Percentiles rank a stretch among this genome's conserved stretches.
Evolutionary conservation across 2,113 vertebrate species (phyloP).

Genomic region (Oncorhynchus clarkii): DNA sequence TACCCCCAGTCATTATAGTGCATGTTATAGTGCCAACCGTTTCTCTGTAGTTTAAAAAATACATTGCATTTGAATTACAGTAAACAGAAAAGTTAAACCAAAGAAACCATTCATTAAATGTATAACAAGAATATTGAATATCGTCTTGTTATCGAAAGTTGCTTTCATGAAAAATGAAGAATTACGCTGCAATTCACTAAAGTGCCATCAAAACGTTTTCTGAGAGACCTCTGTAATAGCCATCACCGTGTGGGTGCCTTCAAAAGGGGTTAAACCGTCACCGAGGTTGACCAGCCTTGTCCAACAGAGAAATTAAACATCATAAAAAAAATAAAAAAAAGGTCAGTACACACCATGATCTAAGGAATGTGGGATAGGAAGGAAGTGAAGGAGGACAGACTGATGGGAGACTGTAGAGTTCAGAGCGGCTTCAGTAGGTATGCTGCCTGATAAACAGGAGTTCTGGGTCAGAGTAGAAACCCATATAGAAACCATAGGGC

Average conservation of each 20-base stretch:
- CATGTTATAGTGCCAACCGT: not conserved
- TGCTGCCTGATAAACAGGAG: slow-evolving; percentile 4
- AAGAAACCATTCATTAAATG: not conserved
- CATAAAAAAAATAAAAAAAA: not conserved
- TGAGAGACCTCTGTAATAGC: not conserved
- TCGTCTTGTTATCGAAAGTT: not conserved
- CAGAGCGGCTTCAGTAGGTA: not conserved
- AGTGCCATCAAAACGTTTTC: not conserved
- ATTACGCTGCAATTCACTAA: slow-evolving; percentile 5
- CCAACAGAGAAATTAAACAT: not conserved
- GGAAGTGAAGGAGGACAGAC: not conserved
- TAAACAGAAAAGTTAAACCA: not conserved
- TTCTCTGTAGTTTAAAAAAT: not conserved
- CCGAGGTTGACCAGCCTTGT: not conserved
- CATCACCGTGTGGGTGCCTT: not conserved
- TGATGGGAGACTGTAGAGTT: not conserved
- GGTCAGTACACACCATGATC: not conserved
- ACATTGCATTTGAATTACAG: not conserved
- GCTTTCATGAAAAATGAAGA: not conserved
- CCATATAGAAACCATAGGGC: not conserved
- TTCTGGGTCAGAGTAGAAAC: not conserved
- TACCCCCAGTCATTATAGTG: not conserved
- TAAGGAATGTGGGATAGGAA: not conserved
- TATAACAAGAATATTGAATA: not conserved
- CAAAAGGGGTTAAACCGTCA: not conserved